Base-by-base conservation (phyloP, 2,888 invertebrate species). In the Subacronicta megacephala region DNA sequence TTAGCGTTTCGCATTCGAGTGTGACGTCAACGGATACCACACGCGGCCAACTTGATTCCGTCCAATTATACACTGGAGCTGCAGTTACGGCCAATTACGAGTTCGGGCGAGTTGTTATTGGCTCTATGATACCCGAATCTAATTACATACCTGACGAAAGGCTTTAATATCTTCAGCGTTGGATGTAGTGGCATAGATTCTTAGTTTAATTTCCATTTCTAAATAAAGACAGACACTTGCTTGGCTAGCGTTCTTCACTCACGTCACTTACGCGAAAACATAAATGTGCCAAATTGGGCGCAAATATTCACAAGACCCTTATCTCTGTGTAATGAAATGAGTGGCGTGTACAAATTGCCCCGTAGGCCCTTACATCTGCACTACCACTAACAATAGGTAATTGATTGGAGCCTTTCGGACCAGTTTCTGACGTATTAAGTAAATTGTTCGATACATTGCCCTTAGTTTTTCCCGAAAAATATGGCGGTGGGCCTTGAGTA, bases 291-390 rank as follows among this genome's bases (percentile, higher is more conserved):
- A 81, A 82, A 84, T 85, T 81, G 84, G 78, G 81, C 81, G 83
- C 77, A 80, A 84, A 85, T 84, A 83, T 85, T 84, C 83, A 84
- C 82, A 75, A 85, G 87, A 84, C 88, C 88, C 89, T 89, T 89
- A 89, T 89, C 89, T 88, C 81, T 83, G 89, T 80, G 86, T 87
- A 90, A 90, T 90, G 89, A 88, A 88, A 90, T 89, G 89, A 88
- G 82, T 87, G 88, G 87, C 89, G 82, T 83, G 80, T 84, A 89
- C 82, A 88, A 88, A 90, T 89, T 82, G 83, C 73, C 72, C 73
- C 66, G 62, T 68, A 67, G 59, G 73, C 79, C 75, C 80, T 75
- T 75, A 68, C 77, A 75, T 79, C 73, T 79, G 79, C 82, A 80
- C 80, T 79, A 80, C 78, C 76, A 78, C 82, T 84, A 83, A 83